phyloP scores from a whole-genome alignment of 2,797 vertebrate genomes.

The Myotis pilosus region DNA sequence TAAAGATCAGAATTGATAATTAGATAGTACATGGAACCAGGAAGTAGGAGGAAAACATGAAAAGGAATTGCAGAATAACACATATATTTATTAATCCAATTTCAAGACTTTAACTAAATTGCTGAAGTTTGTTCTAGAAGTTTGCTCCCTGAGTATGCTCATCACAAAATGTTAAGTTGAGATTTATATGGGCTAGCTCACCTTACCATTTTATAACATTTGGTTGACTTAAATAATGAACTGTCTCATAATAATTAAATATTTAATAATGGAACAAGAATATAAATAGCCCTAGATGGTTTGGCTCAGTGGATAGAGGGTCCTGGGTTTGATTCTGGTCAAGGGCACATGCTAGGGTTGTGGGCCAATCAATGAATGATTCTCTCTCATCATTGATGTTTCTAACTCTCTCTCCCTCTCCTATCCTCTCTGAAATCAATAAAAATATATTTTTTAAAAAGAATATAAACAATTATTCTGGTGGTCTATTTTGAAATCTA shows the following conservation, averaged over 20 bases:
- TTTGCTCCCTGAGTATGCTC: background rate
- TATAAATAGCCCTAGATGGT: background rate
- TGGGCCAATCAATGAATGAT: too few species aligned
- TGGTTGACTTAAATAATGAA: constrained; percentile 9
- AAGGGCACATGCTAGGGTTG: too few species aligned
- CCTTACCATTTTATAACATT: background rate
- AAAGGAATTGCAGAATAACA: background rate
- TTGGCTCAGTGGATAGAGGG: too few species aligned
- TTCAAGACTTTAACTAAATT: background rate
- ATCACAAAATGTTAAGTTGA: background rate
- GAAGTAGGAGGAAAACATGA: background rate
- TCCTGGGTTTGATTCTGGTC: too few species aligned
- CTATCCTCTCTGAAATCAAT: background rate
- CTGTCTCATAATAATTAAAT: constrained; percentile 17
- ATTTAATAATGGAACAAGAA: constrained; percentile 38
- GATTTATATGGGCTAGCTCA: background rate
- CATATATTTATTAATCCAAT: background rate
- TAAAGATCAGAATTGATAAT: background rate
- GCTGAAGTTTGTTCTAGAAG: background rate
- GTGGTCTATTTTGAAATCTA: constrained; percentile 19
- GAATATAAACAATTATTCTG: constrained; percentile 18
- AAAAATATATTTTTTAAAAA: constrained; percentile 43
- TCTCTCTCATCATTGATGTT: too few species aligned
- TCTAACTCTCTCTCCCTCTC: too few species aligned
- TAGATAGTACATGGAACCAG: background rate